Percentiles rank a stretch among this genome's conserved stretches.
These are phyloP conservation scores for Oxytorus armatus DNA, from an alignment of 2,888 invertebrate genomes.

Conservation along the genomic window DNA sequence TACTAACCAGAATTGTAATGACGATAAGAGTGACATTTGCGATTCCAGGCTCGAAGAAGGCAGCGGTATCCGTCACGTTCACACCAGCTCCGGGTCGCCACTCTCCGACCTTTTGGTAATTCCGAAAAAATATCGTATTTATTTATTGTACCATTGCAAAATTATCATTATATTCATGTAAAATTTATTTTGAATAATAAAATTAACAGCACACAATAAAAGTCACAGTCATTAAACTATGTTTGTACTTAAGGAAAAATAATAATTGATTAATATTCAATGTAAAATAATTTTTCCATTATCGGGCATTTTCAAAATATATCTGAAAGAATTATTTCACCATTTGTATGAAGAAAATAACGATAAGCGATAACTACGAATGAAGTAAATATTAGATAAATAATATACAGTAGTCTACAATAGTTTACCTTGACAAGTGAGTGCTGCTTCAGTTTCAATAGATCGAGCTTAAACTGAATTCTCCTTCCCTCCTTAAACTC, in stretches of 20 bases:
- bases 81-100: conserved; percentile 89
- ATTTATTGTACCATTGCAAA: background rate
- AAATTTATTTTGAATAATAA: background rate
- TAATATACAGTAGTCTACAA: too few species aligned
- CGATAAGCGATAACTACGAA: background rate
- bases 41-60: conserved; percentile 90
- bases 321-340: too few species aligned
- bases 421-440: conserved; percentile 87
- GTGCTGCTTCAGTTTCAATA: conserved; percentile 90
- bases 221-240: background rate
- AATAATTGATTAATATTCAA: too few species aligned
- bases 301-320: too few species aligned
- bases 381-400: background rate
- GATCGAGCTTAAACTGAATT: conserved; percentile 90
- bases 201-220: too few species aligned
- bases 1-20: conserved; percentile 90
- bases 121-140: too few species aligned
- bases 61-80: conserved; percentile 89
- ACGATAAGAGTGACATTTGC: conserved; percentile 92
- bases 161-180: background rate
- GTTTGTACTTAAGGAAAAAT: too few species aligned
- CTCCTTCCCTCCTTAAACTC: conserved; percentile 92
- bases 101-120: conserved; percentile 87
- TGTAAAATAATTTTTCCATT: too few species aligned
- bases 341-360: too few species aligned